These are phyloP conservation scores for Agrilus biguttatus DNA, from an alignment of 2,888 invertebrate genomes.

Conservation along the genomic window DNA sequence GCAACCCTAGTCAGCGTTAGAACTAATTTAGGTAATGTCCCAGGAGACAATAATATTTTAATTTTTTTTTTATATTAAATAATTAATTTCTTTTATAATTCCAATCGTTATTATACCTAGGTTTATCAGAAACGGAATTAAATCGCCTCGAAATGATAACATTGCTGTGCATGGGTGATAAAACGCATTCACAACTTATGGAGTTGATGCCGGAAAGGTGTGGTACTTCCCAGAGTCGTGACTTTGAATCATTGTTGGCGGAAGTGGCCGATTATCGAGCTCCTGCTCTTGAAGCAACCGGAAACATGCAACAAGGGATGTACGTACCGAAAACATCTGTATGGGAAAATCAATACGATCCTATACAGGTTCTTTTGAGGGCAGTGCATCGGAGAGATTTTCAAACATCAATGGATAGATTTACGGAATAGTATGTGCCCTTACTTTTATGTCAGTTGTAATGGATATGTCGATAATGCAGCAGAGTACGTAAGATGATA, in stretches of 20 bases:
- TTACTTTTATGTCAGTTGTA: background rate
- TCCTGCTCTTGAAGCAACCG: conserved; percentile 71
- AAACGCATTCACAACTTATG: conserved; percentile 89
- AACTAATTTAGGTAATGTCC: conserved; percentile 64
- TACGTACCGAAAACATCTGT: conserved; percentile 72
- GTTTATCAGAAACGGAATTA: conserved; percentile 46
- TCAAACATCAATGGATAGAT: conserved; percentile 88
- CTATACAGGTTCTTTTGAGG: conserved; percentile 78
- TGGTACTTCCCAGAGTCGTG: conserved; percentile 78
- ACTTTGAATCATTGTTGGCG: conserved; percentile 74
- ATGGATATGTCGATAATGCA: background rate
- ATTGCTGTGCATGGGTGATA: conserved; percentile 81
- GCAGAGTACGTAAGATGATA: background rate
- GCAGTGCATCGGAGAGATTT: conserved; percentile 88
- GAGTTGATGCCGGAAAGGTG: conserved; percentile 94
- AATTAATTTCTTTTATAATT: background rate
- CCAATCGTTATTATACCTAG: conserved; percentile 39
- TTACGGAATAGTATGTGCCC: conserved; percentile 64
- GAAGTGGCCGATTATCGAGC: conserved; percentile 52
- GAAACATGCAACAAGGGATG: conserved; percentile 67
- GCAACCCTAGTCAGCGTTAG: conserved; percentile 77
- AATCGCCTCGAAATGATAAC: conserved; percentile 81
- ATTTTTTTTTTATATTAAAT: background rate
- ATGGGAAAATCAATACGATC: conserved; percentile 92
- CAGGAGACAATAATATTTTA: background rate